Base-by-base conservation (phyloP, 2,888 invertebrate genomes). In the Desoria tigrina region DNA sequence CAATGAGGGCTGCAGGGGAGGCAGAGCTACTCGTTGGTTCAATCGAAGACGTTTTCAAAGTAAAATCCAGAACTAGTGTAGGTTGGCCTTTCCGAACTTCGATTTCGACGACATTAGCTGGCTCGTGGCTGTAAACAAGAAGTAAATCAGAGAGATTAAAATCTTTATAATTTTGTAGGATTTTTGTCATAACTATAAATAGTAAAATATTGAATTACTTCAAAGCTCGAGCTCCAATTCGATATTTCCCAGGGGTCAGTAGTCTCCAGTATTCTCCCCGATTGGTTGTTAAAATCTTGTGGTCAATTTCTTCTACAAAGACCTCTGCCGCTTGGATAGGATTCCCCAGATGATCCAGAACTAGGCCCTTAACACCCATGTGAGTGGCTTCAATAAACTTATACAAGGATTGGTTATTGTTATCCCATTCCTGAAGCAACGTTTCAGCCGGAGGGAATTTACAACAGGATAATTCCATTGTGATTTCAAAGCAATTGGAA, bases 401-500 rank as follows among this genome's bases (percentile, higher is more conserved):
- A 9, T 99, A 77, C 62, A 99, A 80, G 0, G 97, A 84, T 74
- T 89, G 90, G 79, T 90, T 89, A 80, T 99, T 98, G 71, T 87
- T 84, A 2, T 81, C 79, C 99, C 98, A 99, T 82, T 90, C 90
- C 2, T 81, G 79, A 0, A 87, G 84, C 77, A 98, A 81, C n/a
- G 85, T 83, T 0, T 81, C 80, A 0, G 90, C 88, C 0, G 78
- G 69, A 0, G 99, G 99, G 80, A 86, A 98, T 82, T 99, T 99
- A 82, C 91, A 91, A 82, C 99, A 99, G 50, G 94, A 93, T 77
- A 99, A 81, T 80, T 99, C 99, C 77, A 99, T 87, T 0, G 99
- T 99, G 64, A 99, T 87, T 80, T 99, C 99, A 80, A 95, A 93
- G 79, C 95, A 93, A 82, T 97, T 98, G 1, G 93, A 93, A 78